Evolutionary conservation across 2,113 vertebrate species (phyloP).

Genomic region (Percopsis transmontana): DNA sequence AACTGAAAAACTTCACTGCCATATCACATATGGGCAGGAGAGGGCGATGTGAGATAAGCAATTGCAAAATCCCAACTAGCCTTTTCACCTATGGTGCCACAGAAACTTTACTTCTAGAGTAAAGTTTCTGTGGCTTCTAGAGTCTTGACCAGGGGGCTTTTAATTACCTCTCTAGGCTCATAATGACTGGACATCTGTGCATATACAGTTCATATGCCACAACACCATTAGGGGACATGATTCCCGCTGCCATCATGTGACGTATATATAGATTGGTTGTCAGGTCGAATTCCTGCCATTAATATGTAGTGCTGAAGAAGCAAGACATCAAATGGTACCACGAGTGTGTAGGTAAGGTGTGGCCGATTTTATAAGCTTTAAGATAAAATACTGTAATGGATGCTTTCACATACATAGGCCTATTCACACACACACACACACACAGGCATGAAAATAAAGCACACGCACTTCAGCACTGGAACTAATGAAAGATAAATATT

Average conservation of each 20-base stretch:
- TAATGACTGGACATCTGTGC: too few relatives aligned
- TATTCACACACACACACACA: neutral
- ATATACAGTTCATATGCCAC: too few relatives aligned
- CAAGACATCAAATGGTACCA: too few relatives aligned
- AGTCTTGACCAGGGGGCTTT: too few relatives aligned
- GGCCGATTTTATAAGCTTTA: too few relatives aligned
- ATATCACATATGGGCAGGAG: slow-evolving; percentile 46
- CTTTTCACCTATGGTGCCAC: neutral
- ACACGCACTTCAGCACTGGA: slow-evolving; percentile 2
- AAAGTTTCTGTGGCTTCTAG: too few relatives aligned
- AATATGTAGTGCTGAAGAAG: neutral
- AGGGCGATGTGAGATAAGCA: slow-evolving; percentile 60
- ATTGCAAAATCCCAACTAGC: neutral
- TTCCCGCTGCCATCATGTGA: too few relatives aligned
- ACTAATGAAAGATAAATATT: neutral
- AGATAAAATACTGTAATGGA: too few relatives aligned
- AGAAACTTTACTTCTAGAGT: neutral
- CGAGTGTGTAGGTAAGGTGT: too few relatives aligned
- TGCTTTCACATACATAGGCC: neutral
- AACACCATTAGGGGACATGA: too few relatives aligned
- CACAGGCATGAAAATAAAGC: slow-evolving; percentile 6
- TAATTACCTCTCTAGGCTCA: too few relatives aligned
- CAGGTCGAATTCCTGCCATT: slow-evolving; percentile 2
- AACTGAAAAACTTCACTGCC: too few relatives aligned
- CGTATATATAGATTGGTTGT: neutral